Percentiles rank a stretch among this genome's conserved stretches.
Conservation (phyloP, 2,888 invertebrate species). For the Trissonchulus latispiculum region DNA sequence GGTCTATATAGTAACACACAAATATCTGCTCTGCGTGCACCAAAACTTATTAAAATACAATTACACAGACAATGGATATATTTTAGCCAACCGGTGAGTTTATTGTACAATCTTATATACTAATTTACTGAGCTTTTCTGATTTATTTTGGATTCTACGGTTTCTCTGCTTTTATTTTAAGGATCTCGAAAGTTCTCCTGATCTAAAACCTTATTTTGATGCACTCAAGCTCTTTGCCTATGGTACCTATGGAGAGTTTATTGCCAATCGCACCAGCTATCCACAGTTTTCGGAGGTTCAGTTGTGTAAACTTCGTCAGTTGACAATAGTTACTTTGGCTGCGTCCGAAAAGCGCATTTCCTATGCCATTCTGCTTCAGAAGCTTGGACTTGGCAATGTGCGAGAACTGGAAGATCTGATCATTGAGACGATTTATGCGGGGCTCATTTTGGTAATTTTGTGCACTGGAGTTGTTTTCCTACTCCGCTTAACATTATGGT, state of each 20-base stretch:
- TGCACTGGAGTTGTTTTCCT: too few relatives aligned
- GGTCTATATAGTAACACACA: too few relatives aligned
- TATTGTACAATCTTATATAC: too few relatives aligned
- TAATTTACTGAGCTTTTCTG: too few relatives aligned
- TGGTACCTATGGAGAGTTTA: constrained; percentile 63
- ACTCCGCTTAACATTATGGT: too few relatives aligned
- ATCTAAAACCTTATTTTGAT: constrained; percentile 58
- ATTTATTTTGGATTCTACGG: too few relatives aligned
- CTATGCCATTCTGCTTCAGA: constrained; percentile 68
- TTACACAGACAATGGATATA: too few relatives aligned
- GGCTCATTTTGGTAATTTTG: constrained; percentile 65
- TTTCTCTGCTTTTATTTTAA: too few relatives aligned
- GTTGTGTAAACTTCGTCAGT: constrained; percentile 73
- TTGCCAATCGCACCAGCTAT: constrained; percentile 17
- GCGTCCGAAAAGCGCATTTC: constrained; percentile 81
- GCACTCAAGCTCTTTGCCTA: constrained; percentile 85
- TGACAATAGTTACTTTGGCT: constrained; percentile 84
- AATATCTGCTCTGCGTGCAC: too few relatives aligned
- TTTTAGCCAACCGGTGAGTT: too few relatives aligned
- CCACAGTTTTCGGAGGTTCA: neutral
- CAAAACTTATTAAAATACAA: too few relatives aligned
- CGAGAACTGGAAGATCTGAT: constrained; percentile 89
- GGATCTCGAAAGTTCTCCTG: constrained; percentile 1
- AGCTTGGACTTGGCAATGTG: constrained; percentile 75
- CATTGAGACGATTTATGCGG: constrained; percentile 91